Percentiles rank a stretch among this genome's conserved stretches.
Conservation (phyloP, 1,140 invertebrate species). For the Hylaeus volcanicus region DNA sequence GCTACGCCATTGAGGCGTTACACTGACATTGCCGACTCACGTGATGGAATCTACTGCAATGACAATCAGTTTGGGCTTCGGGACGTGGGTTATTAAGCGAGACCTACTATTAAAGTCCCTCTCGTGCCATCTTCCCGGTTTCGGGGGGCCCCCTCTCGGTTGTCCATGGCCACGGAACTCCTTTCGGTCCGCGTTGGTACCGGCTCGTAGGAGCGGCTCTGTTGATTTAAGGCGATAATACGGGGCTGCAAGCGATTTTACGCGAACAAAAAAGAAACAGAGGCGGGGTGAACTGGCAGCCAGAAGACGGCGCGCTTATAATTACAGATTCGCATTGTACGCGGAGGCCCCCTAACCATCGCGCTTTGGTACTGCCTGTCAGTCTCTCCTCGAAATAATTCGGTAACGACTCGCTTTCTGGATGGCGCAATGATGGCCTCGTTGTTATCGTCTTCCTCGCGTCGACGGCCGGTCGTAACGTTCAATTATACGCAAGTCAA, state of each 20-base stretch:
- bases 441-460: slow-evolving; percentile 36
- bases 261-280: slow-evolving; percentile 64
- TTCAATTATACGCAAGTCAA: slow-evolving; percentile 50
- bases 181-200: slow-evolving; percentile 3
- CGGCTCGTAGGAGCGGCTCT: slow-evolving; percentile 70
- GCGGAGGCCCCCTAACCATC: slow-evolving; percentile 55
- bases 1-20: slow-evolving; percentile 8
- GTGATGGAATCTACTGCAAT: slow-evolving; percentile 76
- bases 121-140: slow-evolving; percentile 46
- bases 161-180: slow-evolving; percentile 24
- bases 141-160: not conserved
- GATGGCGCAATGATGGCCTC: slow-evolving; percentile 33
- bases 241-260: slow-evolving; percentile 74
- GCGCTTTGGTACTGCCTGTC: slow-evolving; percentile 53
- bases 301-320: slow-evolving; percentile 72
- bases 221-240: slow-evolving; percentile 80
- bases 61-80: slow-evolving; percentile 74
- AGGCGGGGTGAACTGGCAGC: slow-evolving; percentile 41
- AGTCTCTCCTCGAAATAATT: slow-evolving; percentile 58
- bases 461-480: slow-evolving; percentile 12
- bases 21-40: slow-evolving; percentile 65
- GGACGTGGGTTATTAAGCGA: slow-evolving; percentile 76
- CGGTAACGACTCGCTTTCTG: slow-evolving; percentile 44
- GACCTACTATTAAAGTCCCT: slow-evolving; percentile 77
- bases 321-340: slow-evolving; percentile 78